Base-by-base conservation (phyloP, 1,140 invertebrate species). In the Caenorhabditis latens region DNA sequence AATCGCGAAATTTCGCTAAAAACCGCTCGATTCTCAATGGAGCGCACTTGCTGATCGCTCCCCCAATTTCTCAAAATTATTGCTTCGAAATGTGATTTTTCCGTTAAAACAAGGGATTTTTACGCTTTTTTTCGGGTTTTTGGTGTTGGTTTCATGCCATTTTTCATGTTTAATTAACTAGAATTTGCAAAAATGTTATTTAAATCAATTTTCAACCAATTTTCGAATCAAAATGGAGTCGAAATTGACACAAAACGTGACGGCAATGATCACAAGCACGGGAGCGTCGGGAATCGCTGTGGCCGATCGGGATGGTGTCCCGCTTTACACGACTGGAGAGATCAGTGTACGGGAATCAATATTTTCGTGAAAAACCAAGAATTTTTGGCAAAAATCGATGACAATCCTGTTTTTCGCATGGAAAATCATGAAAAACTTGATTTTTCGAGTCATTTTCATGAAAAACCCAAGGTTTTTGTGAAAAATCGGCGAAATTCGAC, bases 111-210 rank as follows among this genome's bases (percentile, higher is more conserved):
- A 11, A 50, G 8, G 50, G 61, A 32, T 50, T 19, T 79, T 24
- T 53, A 19, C 6, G 46, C 8, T 4, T 71, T 24, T 71, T 71
- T 71, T 9, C 16, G 5, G 21, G 40, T 43, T n/a, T 16, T 16
- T 71, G 40, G 65, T 71, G 65, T 5, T 46, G 65, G 42, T 43
- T 71, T 71, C 13, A 65, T 8, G 32, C 65, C 65, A 71, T 16
- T 71, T 43, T 43, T 71, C 8, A 8, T 9, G 19, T 71, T 32
- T 63, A 32, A 32, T 63, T 53, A 32, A 0, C 32, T 32, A 32
- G 2, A 11, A 50, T 50, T 32, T 3, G 63, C 32, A 32, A 40
- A 67, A 40, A 67, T n/a, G n/a, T n/a, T n/a, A n/a, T n/a, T n/a
- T n/a, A n/a, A 32, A 32, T 1, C 32, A 32, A 32, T 1, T 32